These are phyloP conservation scores for Aphis gossypii DNA, from an alignment of 1,140 invertebrate genomes.

Conservation along the genomic window DNA sequence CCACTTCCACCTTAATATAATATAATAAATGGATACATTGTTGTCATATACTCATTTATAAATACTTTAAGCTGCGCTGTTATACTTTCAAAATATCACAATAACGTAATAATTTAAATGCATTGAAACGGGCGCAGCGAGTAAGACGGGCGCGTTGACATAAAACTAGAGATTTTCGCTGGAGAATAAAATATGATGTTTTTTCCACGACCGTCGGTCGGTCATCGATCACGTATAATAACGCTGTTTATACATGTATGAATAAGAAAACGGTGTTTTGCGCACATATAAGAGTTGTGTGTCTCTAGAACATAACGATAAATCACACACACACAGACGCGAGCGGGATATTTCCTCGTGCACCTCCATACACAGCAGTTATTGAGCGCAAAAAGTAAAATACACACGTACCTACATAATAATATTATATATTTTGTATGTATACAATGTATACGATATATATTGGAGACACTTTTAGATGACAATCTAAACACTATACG, in stretches of 20 bases:
- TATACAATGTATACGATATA: neutral
- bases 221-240: conserved; percentile 29
- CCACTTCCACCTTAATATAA: neutral
- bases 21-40: neutral
- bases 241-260: neutral
- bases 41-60: neutral
- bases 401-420: neutral
- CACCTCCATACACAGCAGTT: neutral
- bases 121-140: neutral
- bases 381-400: neutral
- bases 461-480: neutral
- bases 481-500: conserved; percentile 21
- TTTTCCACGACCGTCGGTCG: neutral
- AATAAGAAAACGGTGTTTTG: conserved; percentile 23
- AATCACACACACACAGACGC: neutral
- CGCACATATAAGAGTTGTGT: neutral
- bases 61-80: neutral
- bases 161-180: neutral
- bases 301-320: neutral
- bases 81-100: neutral
- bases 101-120: conserved; percentile 25
- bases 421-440: neutral
- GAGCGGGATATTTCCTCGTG: neutral
- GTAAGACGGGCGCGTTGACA: neutral
- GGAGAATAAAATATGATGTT: neutral